A percentile compares a stretch with the other conserved stretches of the same genome.
phyloP scores from a whole-genome alignment of 2,888 invertebrate genomes.

The Baccha elongata region DNA sequence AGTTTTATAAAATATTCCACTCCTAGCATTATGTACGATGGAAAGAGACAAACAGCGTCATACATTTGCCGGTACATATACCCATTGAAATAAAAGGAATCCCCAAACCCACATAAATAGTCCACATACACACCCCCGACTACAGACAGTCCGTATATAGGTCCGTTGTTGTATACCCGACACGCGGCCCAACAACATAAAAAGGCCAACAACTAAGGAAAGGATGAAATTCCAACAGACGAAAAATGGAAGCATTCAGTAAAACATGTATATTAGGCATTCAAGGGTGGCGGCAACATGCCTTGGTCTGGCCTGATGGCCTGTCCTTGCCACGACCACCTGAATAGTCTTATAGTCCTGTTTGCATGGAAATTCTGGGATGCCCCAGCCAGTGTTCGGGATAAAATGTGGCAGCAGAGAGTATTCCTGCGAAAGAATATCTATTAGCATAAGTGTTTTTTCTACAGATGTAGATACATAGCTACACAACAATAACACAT shows the following conservation, averaged over 20 bases:
- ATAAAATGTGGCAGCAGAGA: constrained; percentile 59
- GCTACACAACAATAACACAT: constrained; percentile 6
- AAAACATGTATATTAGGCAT: constrained; percentile 70
- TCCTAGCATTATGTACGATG: constrained; percentile 5
- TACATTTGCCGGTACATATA: constrained; percentile 39
- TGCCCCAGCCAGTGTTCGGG: constrained; percentile 36
- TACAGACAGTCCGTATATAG: constrained; percentile 16
- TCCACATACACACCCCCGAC: constrained; percentile 6
- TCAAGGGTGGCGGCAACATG: constrained; percentile 20
- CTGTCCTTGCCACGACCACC: constrained; percentile 18
- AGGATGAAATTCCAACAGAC: constrained; percentile 54
- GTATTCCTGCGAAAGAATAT: constrained; percentile 70
- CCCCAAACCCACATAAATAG: constrained; percentile 68
- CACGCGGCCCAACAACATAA: constrained; percentile 39
- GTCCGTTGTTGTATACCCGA: constrained; percentile 11
- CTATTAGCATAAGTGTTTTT: constrained; percentile 74
- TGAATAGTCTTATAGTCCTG: constrained; percentile 33
- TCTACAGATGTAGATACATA: constrained; percentile 22
- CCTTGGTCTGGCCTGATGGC: background rate
- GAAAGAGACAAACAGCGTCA: constrained; percentile 9
- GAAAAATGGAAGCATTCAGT: constrained; percentile 64
- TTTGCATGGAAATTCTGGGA: constrained; percentile 59
- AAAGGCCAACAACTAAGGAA: constrained; percentile 1
- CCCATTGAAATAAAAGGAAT: constrained; percentile 62
- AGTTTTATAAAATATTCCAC: constrained; percentile 66